Conservation (phyloP, 2,888 invertebrate species). For the Tenthredo amoena region DNA sequence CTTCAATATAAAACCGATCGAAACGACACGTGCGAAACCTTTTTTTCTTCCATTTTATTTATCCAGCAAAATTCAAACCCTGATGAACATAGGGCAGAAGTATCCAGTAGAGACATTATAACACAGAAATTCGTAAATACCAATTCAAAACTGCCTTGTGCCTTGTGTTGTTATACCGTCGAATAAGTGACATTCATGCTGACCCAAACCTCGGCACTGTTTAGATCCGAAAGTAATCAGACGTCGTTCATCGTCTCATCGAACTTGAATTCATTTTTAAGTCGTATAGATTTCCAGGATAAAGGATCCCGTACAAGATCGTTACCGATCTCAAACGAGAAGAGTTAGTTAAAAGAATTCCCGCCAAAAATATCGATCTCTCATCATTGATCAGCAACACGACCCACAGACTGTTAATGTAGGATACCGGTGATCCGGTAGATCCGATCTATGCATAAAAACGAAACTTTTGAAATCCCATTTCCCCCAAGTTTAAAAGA, state of each 20-base stretch:
- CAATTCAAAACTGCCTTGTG: background rate
- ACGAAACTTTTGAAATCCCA: background rate
- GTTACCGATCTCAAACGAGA: background rate
- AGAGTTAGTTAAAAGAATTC: background rate
- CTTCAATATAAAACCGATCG: background rate
- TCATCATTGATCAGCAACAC: background rate
- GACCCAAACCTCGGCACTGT: background rate
- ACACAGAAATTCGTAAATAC: background rate
- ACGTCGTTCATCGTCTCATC: background rate
- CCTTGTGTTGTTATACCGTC: constrained; percentile 36
- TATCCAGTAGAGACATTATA: background rate
- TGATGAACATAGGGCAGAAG: background rate
- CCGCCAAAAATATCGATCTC: background rate
- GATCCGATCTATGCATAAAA: background rate
- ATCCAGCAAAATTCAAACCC: background rate
- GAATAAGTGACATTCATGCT: constrained; percentile 30
- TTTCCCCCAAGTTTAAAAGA: background rate
- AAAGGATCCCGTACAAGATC: background rate
- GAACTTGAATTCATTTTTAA: background rate
- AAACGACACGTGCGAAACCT: background rate
- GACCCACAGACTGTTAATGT: background rate
- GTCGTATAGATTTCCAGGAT: background rate
- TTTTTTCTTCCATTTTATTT: background rate
- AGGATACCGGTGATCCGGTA: background rate
- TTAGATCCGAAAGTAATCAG: background rate